These are phyloP conservation scores for Tolypeutes matacus DNA, from an alignment of 2,797 vertebrate genomes.

Conservation along the genomic window DNA sequence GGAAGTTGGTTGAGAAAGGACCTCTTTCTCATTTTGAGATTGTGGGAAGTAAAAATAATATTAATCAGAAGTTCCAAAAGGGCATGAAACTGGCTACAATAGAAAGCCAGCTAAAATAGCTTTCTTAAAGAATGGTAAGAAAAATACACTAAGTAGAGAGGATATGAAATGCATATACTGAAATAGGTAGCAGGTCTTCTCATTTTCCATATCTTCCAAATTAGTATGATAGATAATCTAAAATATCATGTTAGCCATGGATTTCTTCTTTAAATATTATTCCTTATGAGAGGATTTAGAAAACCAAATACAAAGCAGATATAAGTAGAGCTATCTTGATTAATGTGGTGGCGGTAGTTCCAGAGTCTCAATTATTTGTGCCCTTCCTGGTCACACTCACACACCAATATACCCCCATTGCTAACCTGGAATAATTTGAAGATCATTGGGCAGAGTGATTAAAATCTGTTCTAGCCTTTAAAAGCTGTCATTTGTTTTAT, in stretches of 20 bases:
- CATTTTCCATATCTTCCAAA: background rate
- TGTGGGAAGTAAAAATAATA: background rate
- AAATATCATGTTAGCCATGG: background rate
- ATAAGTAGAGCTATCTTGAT: background rate
- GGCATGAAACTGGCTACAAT: background rate
- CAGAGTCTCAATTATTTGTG: background rate
- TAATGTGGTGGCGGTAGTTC: background rate
- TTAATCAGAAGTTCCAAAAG: background rate
- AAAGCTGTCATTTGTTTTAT: background rate
- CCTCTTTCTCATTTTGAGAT: background rate
- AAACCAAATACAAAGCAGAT: background rate
- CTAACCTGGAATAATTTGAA: background rate
- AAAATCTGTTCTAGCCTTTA: background rate
- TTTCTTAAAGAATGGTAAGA: background rate
- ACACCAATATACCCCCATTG: background rate
- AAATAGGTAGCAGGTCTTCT: background rate
- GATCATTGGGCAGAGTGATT: background rate
- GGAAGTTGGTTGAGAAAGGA: background rate
- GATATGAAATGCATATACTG: background rate
- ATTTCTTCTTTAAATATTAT: background rate
- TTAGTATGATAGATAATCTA: background rate
- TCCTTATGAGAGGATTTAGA: background rate
- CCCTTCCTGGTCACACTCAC: background rate
- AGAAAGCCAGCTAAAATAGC: background rate
- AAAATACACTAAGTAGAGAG: background rate